Base-by-base conservation (phyloP, 2,113 vertebrate genomes). In the Antennarius striatus region DNA sequence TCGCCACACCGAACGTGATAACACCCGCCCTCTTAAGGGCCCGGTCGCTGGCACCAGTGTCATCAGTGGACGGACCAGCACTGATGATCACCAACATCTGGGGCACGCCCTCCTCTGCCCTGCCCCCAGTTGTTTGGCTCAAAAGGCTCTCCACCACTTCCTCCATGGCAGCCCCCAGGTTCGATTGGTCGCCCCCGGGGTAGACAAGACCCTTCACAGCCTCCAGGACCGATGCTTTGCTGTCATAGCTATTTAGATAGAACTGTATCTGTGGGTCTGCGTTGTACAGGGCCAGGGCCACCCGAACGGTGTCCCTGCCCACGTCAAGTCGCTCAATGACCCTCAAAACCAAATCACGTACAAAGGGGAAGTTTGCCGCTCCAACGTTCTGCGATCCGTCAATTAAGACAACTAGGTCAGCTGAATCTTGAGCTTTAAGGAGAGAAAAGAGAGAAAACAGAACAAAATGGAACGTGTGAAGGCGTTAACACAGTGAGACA, bases 371-470 rank as follows among this genome's bases (percentile, higher is more conserved):
- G 95, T 96, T 92, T 93, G 83, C 87, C 86, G 94, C 85, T 95
- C 96, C 96, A 94, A 96, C 88, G 93, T 95, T 96, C 93, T 98
- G 84, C 93, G 98, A 99, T 97, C 96, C 98, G 1, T 99, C 98
- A 98, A 99, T 96, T 95, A 99, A 96, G 95, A 99, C 94, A 93
- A 99, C 90, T 92, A 99, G 91, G 94, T 99, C 98, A 91, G 95
- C 95, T 46, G 96, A 94, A 75, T 96, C 98, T 95, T 96, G 94
- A 86, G 94, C 96, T 98, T 98, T 90, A 89, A 89, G 84, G 89
- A 84, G 76, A 90, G 62, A 89, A 77, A 87, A 36, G 81, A 91
- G 77, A 90, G 63, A 90, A 87, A 93, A 87, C 88, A 93, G 84
- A 93, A 93, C 92, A 93, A 94, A 95, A 95, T 90, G 93, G 94